Base-by-base conservation (phyloP, 2,797 vertebrate species). In the Manis pentadactyla region DNA sequence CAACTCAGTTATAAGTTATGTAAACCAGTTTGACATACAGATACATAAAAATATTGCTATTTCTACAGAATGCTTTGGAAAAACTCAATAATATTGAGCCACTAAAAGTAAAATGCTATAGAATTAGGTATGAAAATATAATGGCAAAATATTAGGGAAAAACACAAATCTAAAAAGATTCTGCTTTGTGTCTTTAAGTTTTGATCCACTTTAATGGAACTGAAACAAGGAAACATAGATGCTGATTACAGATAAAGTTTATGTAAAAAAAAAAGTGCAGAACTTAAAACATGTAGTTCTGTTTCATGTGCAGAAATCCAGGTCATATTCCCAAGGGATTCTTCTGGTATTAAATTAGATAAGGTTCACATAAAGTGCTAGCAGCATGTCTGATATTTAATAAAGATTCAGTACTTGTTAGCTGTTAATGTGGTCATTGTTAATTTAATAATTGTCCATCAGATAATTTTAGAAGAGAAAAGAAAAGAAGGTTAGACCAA, bases 361-460 rank as follows among this genome's bases (percentile, higher is more conserved):
- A 46, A 75, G 18, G 8, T 53, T 71, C 42, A 49, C 37, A 85
- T 14, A 88, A 51, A 55, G 37, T 46, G 12, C 31, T 49, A 7
- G 53, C 4, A 74, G 7, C 14, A 39, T 74, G 42, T 53, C 79
- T 93, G 55, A 8, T 93, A 57, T 42, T 93, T 73, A n/a, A 78
- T 78, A 93, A 69, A 84, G 23, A 90, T 57, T 81, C 61, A n/a
- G 25, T 39, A 27, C 21, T 49, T 74, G 51, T 87, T 93, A 57
- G 61, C 63, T 94, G 27, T 75, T 75, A 55, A 34, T 37, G n/a
- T 85, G 75, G n/a, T 82, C 77, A 61, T 59, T 95, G 83, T 18
- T 95, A 74, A 88, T 69, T 91, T 90, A 92, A 57, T 88, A 93
- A 85, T 49, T 78, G 19, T 79, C 0, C 42, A 63, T 88, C 75